Percentiles rank a stretch among this genome's conserved stretches.
Evolutionary conservation across 2,888 invertebrate genomes (phyloP).

Genomic region (Tachina fera): DNA sequence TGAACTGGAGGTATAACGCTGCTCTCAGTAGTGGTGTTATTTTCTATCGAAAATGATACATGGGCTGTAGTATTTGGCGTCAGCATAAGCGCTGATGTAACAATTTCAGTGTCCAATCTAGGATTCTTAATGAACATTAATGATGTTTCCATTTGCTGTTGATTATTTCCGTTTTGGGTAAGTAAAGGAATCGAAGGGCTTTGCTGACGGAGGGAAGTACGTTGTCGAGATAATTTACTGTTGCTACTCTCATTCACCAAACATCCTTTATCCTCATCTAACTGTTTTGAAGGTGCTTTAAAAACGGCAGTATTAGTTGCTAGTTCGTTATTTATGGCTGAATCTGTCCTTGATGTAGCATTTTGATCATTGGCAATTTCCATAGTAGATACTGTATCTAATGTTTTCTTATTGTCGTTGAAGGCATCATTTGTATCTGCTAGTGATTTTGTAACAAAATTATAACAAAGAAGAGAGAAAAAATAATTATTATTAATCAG

Average conservation of each 20-base stretch:
- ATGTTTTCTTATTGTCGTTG: constrained; percentile 41
- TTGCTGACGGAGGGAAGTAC: constrained; percentile 79
- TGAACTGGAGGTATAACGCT: constrained; percentile 71
- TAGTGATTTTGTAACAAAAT: neutral
- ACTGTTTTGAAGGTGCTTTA: constrained; percentile 67
- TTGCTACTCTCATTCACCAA: constrained; percentile 61
- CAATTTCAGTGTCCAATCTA: constrained; percentile 69
- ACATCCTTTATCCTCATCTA: constrained; percentile 32
- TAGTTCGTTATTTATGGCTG: constrained; percentile 58
- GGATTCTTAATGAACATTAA: constrained; percentile 77
- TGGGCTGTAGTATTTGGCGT: constrained; percentile 70
- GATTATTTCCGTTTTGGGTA: constrained; percentile 74
- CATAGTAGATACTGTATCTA: constrained; percentile 18
- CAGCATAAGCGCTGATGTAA: constrained; percentile 61
- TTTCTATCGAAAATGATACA: constrained; percentile 66
- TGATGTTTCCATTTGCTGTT: constrained; percentile 81
- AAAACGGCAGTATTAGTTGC: constrained; percentile 72
- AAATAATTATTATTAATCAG: neutral
- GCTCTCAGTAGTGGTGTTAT: constrained; percentile 55
- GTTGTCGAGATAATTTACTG: constrained; percentile 79
- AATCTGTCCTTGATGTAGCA: constrained; percentile 34
- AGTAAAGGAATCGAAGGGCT: constrained; percentile 72
- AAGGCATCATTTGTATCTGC: constrained; percentile 27
- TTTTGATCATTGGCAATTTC: constrained; percentile 22
- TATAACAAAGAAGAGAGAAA: neutral